Evolutionary conservation across 2,888 invertebrate species (phyloP), one percentile per base, ranked within the genome.

Genomic region (Chaetogeoica ovagalla): DNA sequence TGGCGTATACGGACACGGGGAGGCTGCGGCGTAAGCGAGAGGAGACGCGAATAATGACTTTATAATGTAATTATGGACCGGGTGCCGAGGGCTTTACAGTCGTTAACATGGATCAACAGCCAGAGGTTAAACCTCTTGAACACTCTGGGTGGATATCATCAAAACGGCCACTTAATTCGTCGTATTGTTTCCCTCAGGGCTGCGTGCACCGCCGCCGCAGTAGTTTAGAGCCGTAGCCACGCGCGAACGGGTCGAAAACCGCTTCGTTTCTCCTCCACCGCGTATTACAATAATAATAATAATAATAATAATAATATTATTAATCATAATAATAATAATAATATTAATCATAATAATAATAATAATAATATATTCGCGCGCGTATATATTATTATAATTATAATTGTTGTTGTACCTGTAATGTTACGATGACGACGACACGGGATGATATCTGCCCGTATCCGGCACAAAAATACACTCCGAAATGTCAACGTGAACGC

Each of bases 11-110:
- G 30, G 30, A 30, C 30, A 30, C 30, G 30, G 30, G 30, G 30
- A 1, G 30, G 4, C 30, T 1, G 30, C 30, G 30, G 48, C 6
- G 11, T 5, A 37, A 63, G 65, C 4, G 21, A 48, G 63, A 37
- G 37, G 75, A 66, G 43, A 76, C 63, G 79, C 62, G 69, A 77
- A 77, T 79, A 79, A 79, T 71, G 79, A 79, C 70, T 79, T 79
- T 79, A 79, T 79, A 79, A 79, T 79, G 70, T 79, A 79, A 79
- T 71, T 79, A 79, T 71, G 62, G 63, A 23, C 4, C 77, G 62
- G 79, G 79, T 43, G 79, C 63, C 70, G 79, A 71, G 70, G 79
- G 79, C 79, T 79, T 79, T 79, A 71, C 70, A 79, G 79, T 79
- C 79, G 70, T 79, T 79, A 79, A 71, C 70, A 63, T 63, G 79